Evolutionary conservation across 2,797 vertebrate species (phyloP).

Genomic region (Sandelia bainsii): DNA sequence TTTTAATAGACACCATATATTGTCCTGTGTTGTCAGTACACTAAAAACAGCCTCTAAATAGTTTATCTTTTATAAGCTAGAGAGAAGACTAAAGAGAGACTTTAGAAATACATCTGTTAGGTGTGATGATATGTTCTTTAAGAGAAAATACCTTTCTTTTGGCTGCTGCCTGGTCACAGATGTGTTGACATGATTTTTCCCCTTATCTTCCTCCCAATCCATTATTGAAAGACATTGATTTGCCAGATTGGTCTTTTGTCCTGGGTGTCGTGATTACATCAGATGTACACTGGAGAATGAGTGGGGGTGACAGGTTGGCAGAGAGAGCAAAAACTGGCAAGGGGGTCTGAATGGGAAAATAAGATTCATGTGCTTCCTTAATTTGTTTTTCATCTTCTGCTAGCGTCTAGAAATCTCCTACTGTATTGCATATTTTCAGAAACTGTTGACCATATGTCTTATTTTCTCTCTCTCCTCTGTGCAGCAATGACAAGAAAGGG

Average conservation of each 20-base stretch:
- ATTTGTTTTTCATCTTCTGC: slow-evolving; percentile 29
- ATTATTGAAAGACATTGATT: slow-evolving; percentile 33
- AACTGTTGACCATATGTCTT: slow-evolving; percentile 35
- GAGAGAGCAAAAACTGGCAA: slow-evolving; percentile 9
- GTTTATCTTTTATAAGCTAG: neutral
- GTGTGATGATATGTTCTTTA: slow-evolving; percentile 3
- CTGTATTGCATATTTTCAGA: slow-evolving; percentile 16
- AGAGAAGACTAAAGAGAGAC: too few relatives aligned
- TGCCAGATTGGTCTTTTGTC: slow-evolving; percentile 32
- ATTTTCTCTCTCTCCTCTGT: slow-evolving; percentile 25
- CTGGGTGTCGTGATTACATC: slow-evolving; percentile 33
- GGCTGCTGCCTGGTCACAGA: slow-evolving; percentile 9
- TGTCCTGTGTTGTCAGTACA: neutral
- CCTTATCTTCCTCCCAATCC: slow-evolving; percentile 10
- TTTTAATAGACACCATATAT: slow-evolving; percentile 20
- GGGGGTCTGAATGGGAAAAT: slow-evolving; percentile 24
- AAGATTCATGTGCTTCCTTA: slow-evolving; percentile 27
- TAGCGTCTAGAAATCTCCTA: slow-evolving; percentile 22
- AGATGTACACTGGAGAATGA: slow-evolving; percentile 23
- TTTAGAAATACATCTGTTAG: neutral
- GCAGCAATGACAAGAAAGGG: slow-evolving; percentile 52
- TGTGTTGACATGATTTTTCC: slow-evolving; percentile 21
- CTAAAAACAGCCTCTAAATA: neutral
- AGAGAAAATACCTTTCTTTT: slow-evolving; percentile 4
- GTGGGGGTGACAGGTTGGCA: slow-evolving; percentile 40